phyloP scores from a whole-genome alignment of 2,113 vertebrate species.

The Pristiophorus japonicus region DNA sequence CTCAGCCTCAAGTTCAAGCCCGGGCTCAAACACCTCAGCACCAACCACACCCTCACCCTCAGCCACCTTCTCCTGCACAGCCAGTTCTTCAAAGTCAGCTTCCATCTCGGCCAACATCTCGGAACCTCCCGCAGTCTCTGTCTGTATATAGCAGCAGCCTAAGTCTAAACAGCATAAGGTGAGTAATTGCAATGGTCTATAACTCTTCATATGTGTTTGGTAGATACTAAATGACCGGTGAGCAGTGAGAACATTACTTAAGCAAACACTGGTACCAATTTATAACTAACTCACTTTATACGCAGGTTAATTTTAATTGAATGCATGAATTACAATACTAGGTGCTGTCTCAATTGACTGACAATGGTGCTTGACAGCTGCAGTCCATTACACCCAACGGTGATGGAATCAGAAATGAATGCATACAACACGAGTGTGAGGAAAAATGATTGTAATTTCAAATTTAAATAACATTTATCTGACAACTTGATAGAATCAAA shows the following conservation, averaged over 20 bases:
- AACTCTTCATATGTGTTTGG: background rate
- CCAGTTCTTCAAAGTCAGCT: constrained; percentile 54
- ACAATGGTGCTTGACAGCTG: too few species aligned
- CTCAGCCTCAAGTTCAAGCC: constrained; percentile 52
- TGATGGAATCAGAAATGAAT: too few species aligned
- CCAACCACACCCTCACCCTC: constrained; percentile 46
- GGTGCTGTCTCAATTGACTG: background rate
- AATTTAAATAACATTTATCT: background rate
- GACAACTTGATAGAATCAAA: background rate
- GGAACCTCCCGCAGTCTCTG: constrained; percentile 65
- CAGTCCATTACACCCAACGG: background rate
- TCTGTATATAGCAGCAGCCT: constrained; percentile 80
- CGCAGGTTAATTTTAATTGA: background rate
- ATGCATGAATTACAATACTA: background rate
- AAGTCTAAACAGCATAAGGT: constrained; percentile 91
- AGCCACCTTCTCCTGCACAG: constrained; percentile 65
- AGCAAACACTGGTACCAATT: background rate
- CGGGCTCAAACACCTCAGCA: constrained; percentile 49
- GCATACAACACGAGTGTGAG: background rate
- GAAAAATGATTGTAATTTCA: background rate
- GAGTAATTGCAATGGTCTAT: constrained; percentile 38
- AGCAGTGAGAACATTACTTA: background rate
- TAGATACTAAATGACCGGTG: background rate
- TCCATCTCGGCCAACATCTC: constrained; percentile 64
- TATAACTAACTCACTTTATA: too few species aligned